A percentile compares a stretch with the other conserved stretches of the same genome.
Evolutionary conservation across 1,140 invertebrate genomes (phyloP).

Genomic region (Sarcophaga peregrina): DNA sequence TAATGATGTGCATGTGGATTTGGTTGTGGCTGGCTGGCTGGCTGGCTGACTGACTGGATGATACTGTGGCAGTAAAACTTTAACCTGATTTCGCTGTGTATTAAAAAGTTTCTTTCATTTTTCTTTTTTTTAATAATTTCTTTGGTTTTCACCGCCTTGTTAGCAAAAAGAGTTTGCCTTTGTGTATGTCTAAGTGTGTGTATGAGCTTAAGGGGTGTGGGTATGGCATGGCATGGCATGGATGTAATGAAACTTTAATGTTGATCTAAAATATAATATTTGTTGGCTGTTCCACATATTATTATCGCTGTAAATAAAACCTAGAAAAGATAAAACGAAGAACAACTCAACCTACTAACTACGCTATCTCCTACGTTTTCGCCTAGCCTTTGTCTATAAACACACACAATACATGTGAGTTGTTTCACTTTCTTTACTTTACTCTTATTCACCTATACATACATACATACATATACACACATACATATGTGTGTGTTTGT

Average conservation of each 20-base stretch:
- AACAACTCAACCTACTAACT: not conserved
- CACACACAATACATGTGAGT: not conserved
- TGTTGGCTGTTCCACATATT: slow-evolving; percentile 9
- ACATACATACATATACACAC: not conserved
- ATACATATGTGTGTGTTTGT: not conserved
- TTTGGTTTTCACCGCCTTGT: not conserved
- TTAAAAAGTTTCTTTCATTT: not conserved
- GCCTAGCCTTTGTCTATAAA: not conserved
- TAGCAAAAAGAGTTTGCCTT: not conserved
- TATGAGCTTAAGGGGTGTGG: too few relatives aligned
- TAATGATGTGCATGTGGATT: too few relatives aligned
- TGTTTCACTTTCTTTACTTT: not conserved
- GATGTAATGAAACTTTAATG: not conserved
- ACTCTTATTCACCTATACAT: not conserved
- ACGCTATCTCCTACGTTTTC: too few relatives aligned
- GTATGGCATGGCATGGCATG: too few relatives aligned
- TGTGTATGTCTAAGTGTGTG: too few relatives aligned
- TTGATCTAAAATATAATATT: not conserved
- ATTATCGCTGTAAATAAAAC: not conserved
- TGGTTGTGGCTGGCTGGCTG: too few relatives aligned
- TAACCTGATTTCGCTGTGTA: not conserved
- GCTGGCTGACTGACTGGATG: not conserved
- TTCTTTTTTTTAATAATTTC: not conserved
- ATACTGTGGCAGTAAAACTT: not conserved
- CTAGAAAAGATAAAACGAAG: not conserved